A percentile compares a stretch with the other conserved stretches of the same genome.
phyloP scores from a whole-genome alignment of 2,888 invertebrate species.

The Apodemia zela region DNA sequence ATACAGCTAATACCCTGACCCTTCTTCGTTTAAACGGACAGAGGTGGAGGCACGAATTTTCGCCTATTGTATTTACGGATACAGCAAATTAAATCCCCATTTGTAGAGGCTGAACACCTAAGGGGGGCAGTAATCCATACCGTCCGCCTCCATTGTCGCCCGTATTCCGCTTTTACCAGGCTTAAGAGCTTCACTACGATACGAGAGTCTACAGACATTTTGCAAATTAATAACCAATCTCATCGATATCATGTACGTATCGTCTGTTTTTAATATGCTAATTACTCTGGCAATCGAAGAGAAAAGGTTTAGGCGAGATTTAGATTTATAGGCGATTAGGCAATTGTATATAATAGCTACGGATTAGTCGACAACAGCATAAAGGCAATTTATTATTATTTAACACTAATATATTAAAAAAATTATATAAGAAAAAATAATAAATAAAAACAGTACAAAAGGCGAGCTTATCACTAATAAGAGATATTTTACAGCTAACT shows the following conservation, averaged over 20 bases:
- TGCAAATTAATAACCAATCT: conserved; percentile 67
- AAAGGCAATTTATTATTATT: no score
- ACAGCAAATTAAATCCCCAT: conserved; percentile 73
- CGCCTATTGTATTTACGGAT: conserved; percentile 65
- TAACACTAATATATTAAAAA: no score
- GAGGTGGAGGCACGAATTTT: conserved; percentile 49
- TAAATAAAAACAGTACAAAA: no score
- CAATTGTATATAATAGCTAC: neutral
- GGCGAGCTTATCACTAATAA: no score
- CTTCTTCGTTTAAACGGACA: conserved; percentile 39
- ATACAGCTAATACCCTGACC: conserved; percentile 36
- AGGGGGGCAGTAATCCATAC: conserved; percentile 61
- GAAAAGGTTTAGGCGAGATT: conserved; percentile 11
- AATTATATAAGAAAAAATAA: no score
- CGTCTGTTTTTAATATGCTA: conserved; percentile 18
- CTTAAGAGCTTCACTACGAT: conserved; percentile 56
- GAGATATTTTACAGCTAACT: no score
- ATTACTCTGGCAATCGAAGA: conserved; percentile 29
- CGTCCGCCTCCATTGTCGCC: conserved; percentile 59
- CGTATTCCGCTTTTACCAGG: conserved; percentile 50
- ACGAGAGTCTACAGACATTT: conserved; percentile 50
- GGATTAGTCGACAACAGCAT: no score
- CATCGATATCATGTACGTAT: conserved; percentile 28
- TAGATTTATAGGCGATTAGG: neutral
- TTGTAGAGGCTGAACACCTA: conserved; percentile 54